phyloP scores from a whole-genome alignment of 2,888 invertebrate species.

The Volucella inanis region DNA sequence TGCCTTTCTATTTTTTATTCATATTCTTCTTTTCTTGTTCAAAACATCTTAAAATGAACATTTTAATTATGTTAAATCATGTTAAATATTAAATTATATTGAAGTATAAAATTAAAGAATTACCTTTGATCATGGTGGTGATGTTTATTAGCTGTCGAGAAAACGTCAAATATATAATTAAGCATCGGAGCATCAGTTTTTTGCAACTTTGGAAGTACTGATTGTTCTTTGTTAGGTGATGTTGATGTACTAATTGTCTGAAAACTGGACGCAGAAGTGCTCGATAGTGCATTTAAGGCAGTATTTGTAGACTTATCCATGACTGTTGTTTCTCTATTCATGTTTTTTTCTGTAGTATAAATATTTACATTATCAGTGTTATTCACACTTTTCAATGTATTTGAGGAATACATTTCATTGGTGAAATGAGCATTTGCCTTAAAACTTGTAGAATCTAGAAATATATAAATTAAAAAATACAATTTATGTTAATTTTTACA shows the following conservation, averaged over 20 bases:
- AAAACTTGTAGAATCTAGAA: slow-evolving; percentile 46
- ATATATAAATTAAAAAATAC: not conserved
- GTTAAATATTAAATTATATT: too few species aligned
- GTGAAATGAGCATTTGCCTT: slow-evolving; percentile 24
- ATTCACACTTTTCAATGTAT: slow-evolving; percentile 12
- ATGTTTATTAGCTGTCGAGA: slow-evolving; percentile 88
- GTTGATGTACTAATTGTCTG: slow-evolving; percentile 57
- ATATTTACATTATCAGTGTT: slow-evolving; percentile 6
- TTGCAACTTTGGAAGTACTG: slow-evolving; percentile 83
- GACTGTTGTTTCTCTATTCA: slow-evolving; percentile 12
- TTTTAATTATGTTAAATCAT: too few species aligned
- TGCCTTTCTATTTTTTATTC: too few species aligned
- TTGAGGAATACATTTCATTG: slow-evolving; percentile 31
- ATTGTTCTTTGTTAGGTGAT: slow-evolving; percentile 80
- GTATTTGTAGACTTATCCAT: slow-evolving; percentile 20
- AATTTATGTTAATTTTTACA: too few species aligned
- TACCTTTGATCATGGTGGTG: slow-evolving; percentile 88
- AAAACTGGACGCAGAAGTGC: slow-evolving; percentile 29
- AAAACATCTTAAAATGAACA: too few species aligned
- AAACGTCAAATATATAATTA: slow-evolving; percentile 89
- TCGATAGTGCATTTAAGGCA: slow-evolving; percentile 16
- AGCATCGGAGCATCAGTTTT: slow-evolving; percentile 88
- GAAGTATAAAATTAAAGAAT: slow-evolving; percentile 15
- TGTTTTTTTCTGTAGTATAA: slow-evolving; percentile 27
- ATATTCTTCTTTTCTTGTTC: too few species aligned